Conservation (phyloP, 1,140 invertebrate species). For the Tetramorium simillimum region DNA sequence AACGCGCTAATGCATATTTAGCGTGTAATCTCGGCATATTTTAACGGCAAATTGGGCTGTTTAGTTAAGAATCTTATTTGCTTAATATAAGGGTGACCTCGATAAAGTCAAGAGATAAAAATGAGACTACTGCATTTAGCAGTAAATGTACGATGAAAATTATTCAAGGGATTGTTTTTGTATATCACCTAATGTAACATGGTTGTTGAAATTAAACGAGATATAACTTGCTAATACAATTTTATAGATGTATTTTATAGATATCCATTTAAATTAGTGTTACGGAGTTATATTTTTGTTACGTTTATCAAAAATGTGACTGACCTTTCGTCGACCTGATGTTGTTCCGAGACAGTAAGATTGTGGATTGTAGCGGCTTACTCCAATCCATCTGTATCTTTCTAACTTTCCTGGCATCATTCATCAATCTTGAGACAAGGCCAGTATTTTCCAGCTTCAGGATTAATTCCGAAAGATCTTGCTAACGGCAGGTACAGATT, state of each 20-base stretch:
- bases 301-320: not conserved
- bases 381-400: not conserved
- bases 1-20: not conserved
- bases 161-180: not conserved
- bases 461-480: constrained; percentile 4
- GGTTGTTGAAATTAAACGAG: not conserved
- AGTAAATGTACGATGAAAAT: not conserved
- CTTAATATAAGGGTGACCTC: not conserved
- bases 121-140: not conserved
- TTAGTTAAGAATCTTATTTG: constrained; percentile 8
- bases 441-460: not conserved
- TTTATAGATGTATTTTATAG: not conserved
- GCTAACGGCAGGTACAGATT: not conserved
- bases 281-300: not conserved
- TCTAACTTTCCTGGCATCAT: not conserved
- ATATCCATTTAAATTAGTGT: not conserved
- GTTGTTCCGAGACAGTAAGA: not conserved
- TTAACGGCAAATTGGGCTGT: not conserved
- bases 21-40: not conserved
- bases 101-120: not conserved
- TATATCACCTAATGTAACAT: not conserved
- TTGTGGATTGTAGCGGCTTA: not conserved
- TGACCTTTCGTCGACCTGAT: not conserved
- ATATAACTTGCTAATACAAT: not conserved
- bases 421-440: constrained; percentile 11